A percentile compares a stretch with the other conserved stretches of the same genome.
These are phyloP conservation scores for Enteromius afrohamiltoni DNA, from an alignment of 2,797 vertebrate species.

Conservation along the genomic window DNA sequence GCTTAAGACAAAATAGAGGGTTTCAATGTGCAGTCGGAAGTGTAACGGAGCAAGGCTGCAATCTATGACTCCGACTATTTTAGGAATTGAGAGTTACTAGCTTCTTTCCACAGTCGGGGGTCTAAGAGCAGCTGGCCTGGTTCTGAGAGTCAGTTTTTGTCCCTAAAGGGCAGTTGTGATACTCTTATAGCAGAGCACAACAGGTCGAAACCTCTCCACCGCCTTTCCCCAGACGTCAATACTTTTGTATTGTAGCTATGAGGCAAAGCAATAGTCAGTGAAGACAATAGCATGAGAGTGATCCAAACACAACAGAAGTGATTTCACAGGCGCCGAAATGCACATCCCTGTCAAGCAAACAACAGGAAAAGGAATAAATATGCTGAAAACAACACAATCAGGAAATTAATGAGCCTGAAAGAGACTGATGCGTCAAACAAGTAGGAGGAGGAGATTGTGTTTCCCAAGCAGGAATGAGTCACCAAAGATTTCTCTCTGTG, in stretches of 20 bases:
- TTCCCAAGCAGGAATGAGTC: slow-evolving; percentile 43
- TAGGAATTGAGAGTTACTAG: slow-evolving; percentile 50
- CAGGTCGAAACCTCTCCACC: background rate
- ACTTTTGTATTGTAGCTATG: background rate
- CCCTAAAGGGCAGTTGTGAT: slow-evolving; percentile 11
- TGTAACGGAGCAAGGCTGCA: slow-evolving; percentile 48
- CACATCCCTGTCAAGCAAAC: slow-evolving; percentile 12
- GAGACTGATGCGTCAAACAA: slow-evolving; percentile 47
- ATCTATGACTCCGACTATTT: slow-evolving; percentile 58
- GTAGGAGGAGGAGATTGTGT: slow-evolving; percentile 37
- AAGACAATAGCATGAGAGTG: slow-evolving; percentile 10
- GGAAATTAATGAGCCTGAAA: slow-evolving; percentile 31
- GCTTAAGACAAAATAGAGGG: slow-evolving; percentile 49
- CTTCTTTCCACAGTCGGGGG: slow-evolving; percentile 33
- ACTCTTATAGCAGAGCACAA: slow-evolving; percentile 13
- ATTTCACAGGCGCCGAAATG: slow-evolving; percentile 32
- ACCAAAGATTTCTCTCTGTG: slow-evolving; percentile 22
- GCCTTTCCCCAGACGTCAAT: slow-evolving; percentile 6
- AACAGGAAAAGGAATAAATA: slow-evolving; percentile 39
- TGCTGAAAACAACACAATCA: slow-evolving; percentile 41
- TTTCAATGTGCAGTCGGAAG: slow-evolving; percentile 47
- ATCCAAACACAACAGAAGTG: slow-evolving; percentile 15
- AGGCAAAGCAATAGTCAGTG: slow-evolving; percentile 7
- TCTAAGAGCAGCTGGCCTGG: slow-evolving; percentile 43
- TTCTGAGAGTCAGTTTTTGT: slow-evolving; percentile 27